These are phyloP conservation scores for Heliconius nattereri DNA, from an alignment of 1,140 invertebrate genomes.

Conservation along the genomic window DNA sequence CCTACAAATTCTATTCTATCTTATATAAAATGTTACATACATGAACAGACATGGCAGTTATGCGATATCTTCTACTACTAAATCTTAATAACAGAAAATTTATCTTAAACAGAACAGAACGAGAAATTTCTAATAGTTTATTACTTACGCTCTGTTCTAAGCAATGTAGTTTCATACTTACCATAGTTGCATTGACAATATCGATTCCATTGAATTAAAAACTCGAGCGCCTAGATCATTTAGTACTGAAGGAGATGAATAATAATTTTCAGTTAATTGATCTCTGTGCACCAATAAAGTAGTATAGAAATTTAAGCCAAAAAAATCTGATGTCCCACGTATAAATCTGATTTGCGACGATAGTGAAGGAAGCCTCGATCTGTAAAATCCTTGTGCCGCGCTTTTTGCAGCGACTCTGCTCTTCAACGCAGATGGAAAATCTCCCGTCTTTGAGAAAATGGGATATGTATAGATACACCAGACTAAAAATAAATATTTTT, in stretches of 20 bases:
- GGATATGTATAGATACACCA: constrained; percentile 84
- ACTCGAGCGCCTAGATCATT: constrained; percentile 78
- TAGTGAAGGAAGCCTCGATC: constrained; percentile 81
- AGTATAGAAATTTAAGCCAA: constrained; percentile 84
- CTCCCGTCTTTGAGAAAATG: constrained; percentile 82
- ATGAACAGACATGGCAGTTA: too few relatives aligned
- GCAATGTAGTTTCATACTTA: background rate
- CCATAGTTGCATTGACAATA: background rate
- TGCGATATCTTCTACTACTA: too few relatives aligned
- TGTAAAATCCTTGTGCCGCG: constrained; percentile 72
- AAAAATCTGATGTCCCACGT: constrained; percentile 83
- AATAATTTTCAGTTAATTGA: constrained; percentile 63
- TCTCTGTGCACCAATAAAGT: constrained; percentile 73
- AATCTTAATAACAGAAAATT: too few relatives aligned
- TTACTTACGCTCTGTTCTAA: background rate
- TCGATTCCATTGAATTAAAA: constrained; percentile 31
- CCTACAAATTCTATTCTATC: too few relatives aligned
- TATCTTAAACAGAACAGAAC: too few relatives aligned
- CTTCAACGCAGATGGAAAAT: constrained; percentile 84
- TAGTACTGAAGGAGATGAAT: constrained; percentile 74
- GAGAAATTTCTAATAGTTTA: too few relatives aligned
- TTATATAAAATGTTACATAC: too few relatives aligned
- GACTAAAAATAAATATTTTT: constrained; percentile 65
- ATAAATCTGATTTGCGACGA: constrained; percentile 82
- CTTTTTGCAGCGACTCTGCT: constrained; percentile 80